Base-by-base conservation (phyloP, 2,797 vertebrate genomes). In the Galaxias olidus region DNA sequence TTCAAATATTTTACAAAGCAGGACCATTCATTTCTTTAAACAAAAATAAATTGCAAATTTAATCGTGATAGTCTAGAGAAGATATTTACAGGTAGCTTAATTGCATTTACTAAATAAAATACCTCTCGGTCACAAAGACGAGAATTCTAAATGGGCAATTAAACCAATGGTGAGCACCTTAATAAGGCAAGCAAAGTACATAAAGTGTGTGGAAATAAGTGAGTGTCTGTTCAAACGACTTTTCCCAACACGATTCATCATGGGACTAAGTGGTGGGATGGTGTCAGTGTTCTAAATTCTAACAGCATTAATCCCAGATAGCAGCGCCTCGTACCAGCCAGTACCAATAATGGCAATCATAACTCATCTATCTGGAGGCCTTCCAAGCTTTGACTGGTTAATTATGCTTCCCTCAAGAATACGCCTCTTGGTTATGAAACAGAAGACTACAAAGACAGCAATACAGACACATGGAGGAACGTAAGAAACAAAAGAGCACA, bases 81-180 rank as follows among this genome's bases (percentile, higher is more conserved):
- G 82, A 90, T 90, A 92, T 91, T 92, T 93, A 90, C 89, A 91
- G 90, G 87, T 90, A 89, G 86, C 90, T 90, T 90, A 90, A 91
- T 92, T 89, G 89, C 88, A 84, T 85, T 86, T 76, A 75, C 79
- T 85, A 89, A 90, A 92, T 91, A 89, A 91, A 91, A 90, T 86
- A 84, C 86, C 90, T 88, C 87, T 88, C 84, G 89, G 91, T 90
- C 90, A 91, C 76, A 86, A 86, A 86, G 88, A 89, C 76, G 81
- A 90, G 75, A 90, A 90, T 88, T 90, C 85, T 88, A 91, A 88
- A 91, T 87, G 89, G 88, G 87, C 87, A 89, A 90, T 90, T 90
- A 90, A 87, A 84, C 66, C 77, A 64, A 61, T 75, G 82, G 84
- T 90, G 83, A 86, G 84, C 87, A 84, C 84, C 83, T 86, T 90